These are phyloP conservation scores for Lichenostomus cassidix DNA, from an alignment of 2,113 vertebrate species.

Conservation along the genomic window DNA sequence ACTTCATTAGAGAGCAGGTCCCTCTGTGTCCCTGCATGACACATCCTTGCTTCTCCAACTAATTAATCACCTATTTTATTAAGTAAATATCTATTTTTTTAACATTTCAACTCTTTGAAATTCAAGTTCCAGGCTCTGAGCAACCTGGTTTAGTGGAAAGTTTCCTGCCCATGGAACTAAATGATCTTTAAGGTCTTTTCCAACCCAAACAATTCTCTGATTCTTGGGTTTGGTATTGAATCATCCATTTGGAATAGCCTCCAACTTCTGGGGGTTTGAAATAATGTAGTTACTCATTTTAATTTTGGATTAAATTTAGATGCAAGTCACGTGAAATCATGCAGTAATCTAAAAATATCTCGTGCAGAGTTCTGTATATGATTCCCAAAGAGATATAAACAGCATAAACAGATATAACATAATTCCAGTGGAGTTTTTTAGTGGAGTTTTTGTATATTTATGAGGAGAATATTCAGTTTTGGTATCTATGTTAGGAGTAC, in stretches of 20 bases:
- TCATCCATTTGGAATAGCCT: background rate
- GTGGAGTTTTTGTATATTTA: background rate
- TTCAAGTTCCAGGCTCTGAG: background rate
- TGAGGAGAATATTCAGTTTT: background rate
- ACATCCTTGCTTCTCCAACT: background rate
- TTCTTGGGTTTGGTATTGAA: background rate
- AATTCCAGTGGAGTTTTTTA: background rate
- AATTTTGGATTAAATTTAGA: conserved; percentile 42
- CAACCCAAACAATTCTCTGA: background rate
- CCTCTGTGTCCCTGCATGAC: background rate
- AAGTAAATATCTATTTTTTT: background rate
- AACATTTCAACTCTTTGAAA: background rate
- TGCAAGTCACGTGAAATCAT: conserved; percentile 36
- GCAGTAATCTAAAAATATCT: conserved; percentile 39
- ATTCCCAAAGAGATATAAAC: background rate
- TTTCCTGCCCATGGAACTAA: background rate
- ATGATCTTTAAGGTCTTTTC: background rate
- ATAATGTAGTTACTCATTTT: conserved; percentile 13
- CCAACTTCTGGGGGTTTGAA: background rate
- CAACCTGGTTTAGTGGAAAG: background rate
- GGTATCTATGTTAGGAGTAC: background rate
- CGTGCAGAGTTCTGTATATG: background rate
- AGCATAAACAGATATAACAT: background rate
- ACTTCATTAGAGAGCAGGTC: background rate
- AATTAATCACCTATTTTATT: background rate